Conservation (phyloP, 2,888 invertebrate species). For the Pharmacophagus antenor region DNA sequence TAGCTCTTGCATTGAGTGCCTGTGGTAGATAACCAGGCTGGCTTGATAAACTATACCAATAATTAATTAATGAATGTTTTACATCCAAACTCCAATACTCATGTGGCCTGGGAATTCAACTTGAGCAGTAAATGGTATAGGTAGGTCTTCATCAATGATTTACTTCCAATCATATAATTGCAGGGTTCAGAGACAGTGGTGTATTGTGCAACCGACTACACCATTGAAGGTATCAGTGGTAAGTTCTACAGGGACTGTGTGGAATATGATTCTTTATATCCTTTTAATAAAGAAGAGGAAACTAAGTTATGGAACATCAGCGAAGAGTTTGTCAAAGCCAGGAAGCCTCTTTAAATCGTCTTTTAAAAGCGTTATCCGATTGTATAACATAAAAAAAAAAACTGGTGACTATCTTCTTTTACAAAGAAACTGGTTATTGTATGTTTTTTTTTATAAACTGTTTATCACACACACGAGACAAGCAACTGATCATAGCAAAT, state of each 20-base stretch:
- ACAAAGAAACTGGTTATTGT: neutral
- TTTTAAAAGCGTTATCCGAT: neutral
- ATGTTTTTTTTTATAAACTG: neutral
- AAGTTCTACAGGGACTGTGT: constrained; percentile 88
- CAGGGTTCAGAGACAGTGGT: constrained; percentile 91
- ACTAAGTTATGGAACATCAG: constrained; percentile 86
- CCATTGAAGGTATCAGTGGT: constrained; percentile 83
- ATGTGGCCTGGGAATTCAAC: too few species aligned
- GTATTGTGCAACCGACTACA: constrained; percentile 86
- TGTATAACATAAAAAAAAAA: neutral
- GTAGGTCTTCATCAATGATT: too few species aligned
- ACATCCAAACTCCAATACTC: too few species aligned
- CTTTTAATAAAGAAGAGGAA: constrained; percentile 83
- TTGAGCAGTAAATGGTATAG: too few species aligned
- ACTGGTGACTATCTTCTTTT: too few species aligned
- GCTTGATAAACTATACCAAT: too few species aligned
- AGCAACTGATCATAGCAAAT: neutral
- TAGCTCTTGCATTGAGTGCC: too few species aligned
- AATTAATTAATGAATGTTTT: too few species aligned
- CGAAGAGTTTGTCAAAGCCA: constrained; percentile 74
- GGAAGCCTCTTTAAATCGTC: constrained; percentile 47
- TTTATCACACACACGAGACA: neutral
- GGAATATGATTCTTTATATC: constrained; percentile 81
- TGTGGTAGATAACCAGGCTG: too few species aligned
- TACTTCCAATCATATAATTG: constrained; percentile 39